phyloP scores from a whole-genome alignment of 2,888 invertebrate genomes.

The Cephus spinipes region DNA sequence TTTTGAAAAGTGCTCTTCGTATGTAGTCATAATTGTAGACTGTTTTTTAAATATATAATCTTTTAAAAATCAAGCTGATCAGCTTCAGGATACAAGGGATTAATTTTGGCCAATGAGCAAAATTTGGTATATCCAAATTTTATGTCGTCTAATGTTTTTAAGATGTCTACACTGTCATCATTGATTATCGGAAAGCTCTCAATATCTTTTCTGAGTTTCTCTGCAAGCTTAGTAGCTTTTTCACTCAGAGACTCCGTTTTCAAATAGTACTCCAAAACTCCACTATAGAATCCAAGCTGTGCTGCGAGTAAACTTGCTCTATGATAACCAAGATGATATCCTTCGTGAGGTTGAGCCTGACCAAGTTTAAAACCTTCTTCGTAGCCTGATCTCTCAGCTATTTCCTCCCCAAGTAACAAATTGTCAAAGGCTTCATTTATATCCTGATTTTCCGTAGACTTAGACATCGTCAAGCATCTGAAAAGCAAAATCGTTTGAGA shows the following conservation, averaged over 20 bases:
- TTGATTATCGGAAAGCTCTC: slow-evolving; percentile 76
- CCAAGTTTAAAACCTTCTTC: slow-evolving; percentile 77
- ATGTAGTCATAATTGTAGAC: slow-evolving; percentile 28
- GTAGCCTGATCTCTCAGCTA: slow-evolving; percentile 73
- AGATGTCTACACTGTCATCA: slow-evolving; percentile 75
- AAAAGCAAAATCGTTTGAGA: neutral
- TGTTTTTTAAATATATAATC: neutral
- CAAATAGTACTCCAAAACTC: slow-evolving; percentile 71
- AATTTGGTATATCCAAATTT: slow-evolving; percentile 77
- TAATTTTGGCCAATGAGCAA: slow-evolving; percentile 76
- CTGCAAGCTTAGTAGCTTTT: slow-evolving; percentile 70
- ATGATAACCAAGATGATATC: slow-evolving; percentile 82
- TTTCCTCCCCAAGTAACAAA: slow-evolving; percentile 78
- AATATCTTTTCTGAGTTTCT: slow-evolving; percentile 72
- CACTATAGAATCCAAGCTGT: slow-evolving; percentile 82
- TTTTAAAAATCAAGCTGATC: slow-evolving; percentile 73
- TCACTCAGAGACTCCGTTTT: slow-evolving; percentile 56
- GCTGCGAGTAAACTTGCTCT: slow-evolving; percentile 81
- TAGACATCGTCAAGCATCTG: slow-evolving; percentile 11
- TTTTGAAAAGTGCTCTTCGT: slow-evolving; percentile 52
- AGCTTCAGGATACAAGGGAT: slow-evolving; percentile 70
- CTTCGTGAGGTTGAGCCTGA: slow-evolving; percentile 70
- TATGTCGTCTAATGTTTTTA: slow-evolving; percentile 73
- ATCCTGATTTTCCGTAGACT: slow-evolving; percentile 45
- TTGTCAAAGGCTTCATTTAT: slow-evolving; percentile 82